Conservation (phyloP, 1,140 invertebrate genomes). For the Drosophila tropicalis region DNA sequence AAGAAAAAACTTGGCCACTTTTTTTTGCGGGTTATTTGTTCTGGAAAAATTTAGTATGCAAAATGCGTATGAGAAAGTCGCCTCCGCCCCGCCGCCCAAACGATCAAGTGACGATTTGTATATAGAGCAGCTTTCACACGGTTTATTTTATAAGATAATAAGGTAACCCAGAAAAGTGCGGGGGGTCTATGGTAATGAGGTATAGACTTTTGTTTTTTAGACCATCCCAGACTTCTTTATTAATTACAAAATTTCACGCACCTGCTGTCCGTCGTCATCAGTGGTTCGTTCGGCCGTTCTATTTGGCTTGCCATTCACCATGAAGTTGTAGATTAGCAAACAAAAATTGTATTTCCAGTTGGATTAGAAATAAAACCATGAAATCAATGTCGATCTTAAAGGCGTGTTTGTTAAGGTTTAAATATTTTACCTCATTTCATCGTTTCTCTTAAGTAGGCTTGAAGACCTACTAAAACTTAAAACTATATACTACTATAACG, state of each 20-base stretch:
- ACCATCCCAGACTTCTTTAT: constrained; percentile 24
- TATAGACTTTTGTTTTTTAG: constrained; percentile 7
- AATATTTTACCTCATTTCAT: too few species aligned
- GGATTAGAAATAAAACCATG: background rate
- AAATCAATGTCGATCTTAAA: background rate
- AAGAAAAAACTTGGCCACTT: constrained; percentile 21
- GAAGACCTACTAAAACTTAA: too few species aligned
- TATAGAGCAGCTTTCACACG: constrained; percentile 69
- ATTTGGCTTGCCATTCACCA: constrained; percentile 32
- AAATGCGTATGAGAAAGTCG: constrained; percentile 53
- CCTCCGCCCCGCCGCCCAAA: constrained; percentile 16
- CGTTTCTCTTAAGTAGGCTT: too few species aligned
- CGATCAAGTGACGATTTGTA: constrained; percentile 56
- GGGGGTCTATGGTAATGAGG: background rate
- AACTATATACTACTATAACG: too few species aligned
- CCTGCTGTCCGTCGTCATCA: constrained; percentile 11
- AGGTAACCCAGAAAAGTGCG: background rate
- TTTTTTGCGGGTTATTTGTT: constrained; percentile 49
- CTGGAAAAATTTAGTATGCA: constrained; percentile 73
- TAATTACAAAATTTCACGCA: constrained; percentile 42
- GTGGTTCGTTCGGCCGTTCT: background rate
- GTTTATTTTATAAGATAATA: constrained; percentile 61
- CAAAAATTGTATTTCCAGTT: background rate
- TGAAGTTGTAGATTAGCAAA: constrained; percentile 48
- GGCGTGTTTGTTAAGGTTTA: too few species aligned